Evolutionary conservation across 1,140 invertebrate species (phyloP), one percentile per base, ranked within the genome.

Genomic region (Meloidogyne floridensis): DNA sequence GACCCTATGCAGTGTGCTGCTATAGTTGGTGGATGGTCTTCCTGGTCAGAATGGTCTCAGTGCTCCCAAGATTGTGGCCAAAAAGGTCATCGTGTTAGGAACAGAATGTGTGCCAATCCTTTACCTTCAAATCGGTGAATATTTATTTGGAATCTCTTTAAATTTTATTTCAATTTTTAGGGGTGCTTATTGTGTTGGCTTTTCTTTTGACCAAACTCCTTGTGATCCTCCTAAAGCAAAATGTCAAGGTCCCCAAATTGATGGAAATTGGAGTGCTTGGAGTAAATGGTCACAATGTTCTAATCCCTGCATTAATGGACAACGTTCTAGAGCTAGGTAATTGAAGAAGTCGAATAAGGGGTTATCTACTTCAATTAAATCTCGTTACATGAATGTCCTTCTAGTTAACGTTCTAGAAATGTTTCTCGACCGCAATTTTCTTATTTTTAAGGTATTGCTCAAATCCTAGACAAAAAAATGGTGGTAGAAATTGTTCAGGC

Each of bases 401-500:
- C 32, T 1, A 32, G 32, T 32, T 32, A 32, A 32, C 32, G 0
- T 32, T 32, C 32, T 32, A 32, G 0, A 32, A 32, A 32, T 71
- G 0, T 71, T 9, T 6, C 2, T 3, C 47, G 4, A 0, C 3
- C 47, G 7, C 47, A 32, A 77, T 77, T 3, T 32, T 15, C 75
- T 42, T 77, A 3, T 10, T 65, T 81, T 81, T 43, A 32, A 82
- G 87, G 0, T 91, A 92, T 3, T 97, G 95, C 88, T 93, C 94
- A 87, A 95, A 95, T 89, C 95, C 95, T 0, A 91, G 92, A n/a
- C 94, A 95, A 0, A 91, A 92, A 71, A 93, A 94, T 88, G 94
- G 94, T 0, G 96, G 96, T 3, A 89, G 91, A 11, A 77, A 84
- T 65, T 93, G 92, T 82, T 71, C 86, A 42, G 92, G 92, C 6